A percentile compares a stretch with the other conserved stretches of the same genome.
phyloP scores from a whole-genome alignment of 2,888 invertebrate genomes.

The Drosophila incognita region DNA sequence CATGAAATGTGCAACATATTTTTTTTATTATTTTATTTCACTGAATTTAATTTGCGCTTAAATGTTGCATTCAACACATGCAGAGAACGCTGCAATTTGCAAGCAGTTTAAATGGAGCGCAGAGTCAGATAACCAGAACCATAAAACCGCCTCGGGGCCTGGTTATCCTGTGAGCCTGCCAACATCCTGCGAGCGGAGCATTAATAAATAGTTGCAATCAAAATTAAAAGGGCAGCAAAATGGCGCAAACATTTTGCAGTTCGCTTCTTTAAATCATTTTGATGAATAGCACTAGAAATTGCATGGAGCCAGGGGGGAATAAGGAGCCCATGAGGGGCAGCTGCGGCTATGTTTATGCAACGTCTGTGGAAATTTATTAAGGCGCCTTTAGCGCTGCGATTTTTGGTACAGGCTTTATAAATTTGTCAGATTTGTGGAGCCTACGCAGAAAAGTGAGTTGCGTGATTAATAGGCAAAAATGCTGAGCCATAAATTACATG shows the following conservation, averaged over 20 bases:
- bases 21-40: slow-evolving; percentile 29
- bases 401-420: slow-evolving; percentile 37
- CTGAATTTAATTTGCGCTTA: slow-evolving; percentile 41
- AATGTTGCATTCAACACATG: slow-evolving; percentile 46
- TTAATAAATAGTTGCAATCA: slow-evolving; percentile 78
- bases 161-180: slow-evolving; percentile 37
- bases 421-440: slow-evolving; percentile 32
- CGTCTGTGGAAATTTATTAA: slow-evolving; percentile 63
- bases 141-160: slow-evolving; percentile 14
- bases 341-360: slow-evolving; percentile 16
- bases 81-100: slow-evolving; percentile 38
- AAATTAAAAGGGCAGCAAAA: slow-evolving; percentile 73
- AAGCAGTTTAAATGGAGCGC: slow-evolving; percentile 68
- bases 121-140: slow-evolving; percentile 9
- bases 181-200: slow-evolving; percentile 49
- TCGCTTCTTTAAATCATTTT: slow-evolving; percentile 65
- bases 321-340: neutral
- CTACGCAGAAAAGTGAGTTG: slow-evolving; percentile 15
- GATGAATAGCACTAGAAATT: slow-evolving; percentile 50
- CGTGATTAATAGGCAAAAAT: slow-evolving; percentile 65
- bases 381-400: slow-evolving; percentile 45
- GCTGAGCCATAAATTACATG: slow-evolving; percentile 55
- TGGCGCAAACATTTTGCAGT: slow-evolving; percentile 63
- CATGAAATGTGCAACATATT: slow-evolving; percentile 42
- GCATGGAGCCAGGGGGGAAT: neutral